These are phyloP conservation scores for Uloborus diversus DNA, from an alignment of 1,140 invertebrate species.

Conservation along the genomic window DNA sequence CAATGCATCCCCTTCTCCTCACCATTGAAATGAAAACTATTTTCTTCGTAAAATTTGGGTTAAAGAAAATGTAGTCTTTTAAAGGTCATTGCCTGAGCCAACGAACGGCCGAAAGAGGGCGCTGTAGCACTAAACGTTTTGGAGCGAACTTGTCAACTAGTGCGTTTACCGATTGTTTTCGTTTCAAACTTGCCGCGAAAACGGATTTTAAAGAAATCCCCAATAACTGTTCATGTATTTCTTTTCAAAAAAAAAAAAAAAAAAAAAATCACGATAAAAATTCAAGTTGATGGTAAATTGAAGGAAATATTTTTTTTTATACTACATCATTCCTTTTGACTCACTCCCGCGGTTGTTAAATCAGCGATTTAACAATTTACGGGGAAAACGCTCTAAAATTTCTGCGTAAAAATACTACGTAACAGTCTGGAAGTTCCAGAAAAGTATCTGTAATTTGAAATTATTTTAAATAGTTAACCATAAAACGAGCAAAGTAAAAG, in stretches of 20 bases:
- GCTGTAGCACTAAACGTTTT: neutral
- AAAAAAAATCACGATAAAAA: neutral
- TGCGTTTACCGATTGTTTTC: neutral
- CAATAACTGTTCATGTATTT: neutral
- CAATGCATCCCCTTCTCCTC: neutral
- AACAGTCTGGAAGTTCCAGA: no score
- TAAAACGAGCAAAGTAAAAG: no score
- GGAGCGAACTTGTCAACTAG: neutral
- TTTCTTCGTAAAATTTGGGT: neutral
- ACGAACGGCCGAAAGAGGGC: conserved; percentile 9
- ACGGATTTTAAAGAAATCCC: no score
- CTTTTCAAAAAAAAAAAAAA: neutral
- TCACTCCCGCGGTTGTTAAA: no score
- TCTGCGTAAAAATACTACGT: no score
- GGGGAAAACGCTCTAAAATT: no score
- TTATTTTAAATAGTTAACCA: no score
- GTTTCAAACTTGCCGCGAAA: no score
- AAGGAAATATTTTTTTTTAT: neutral
- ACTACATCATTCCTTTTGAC: no score
- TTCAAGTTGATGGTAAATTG: neutral
- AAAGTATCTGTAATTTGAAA: no score
- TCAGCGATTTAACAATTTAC: no score
- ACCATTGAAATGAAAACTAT: neutral
- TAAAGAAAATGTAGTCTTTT: neutral
- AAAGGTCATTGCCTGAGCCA: conserved; percentile 38